These are phyloP conservation scores for Nephrotoma appendiculata DNA, from an alignment of 2,888 invertebrate genomes.

Conservation along the genomic window DNA sequence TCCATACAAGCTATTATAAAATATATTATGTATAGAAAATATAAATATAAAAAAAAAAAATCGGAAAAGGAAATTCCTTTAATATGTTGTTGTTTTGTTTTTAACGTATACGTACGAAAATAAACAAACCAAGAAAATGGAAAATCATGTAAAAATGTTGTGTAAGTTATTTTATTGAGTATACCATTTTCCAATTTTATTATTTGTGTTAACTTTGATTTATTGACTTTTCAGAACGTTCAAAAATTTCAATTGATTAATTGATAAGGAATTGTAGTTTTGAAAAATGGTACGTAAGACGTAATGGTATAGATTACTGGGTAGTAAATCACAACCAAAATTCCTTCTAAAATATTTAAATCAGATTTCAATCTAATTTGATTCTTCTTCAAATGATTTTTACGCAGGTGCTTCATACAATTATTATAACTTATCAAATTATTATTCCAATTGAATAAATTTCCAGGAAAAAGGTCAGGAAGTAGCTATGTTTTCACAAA, in stretches of 20 bases:
- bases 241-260: background rate
- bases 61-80: background rate
- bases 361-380: no score
- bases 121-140: background rate
- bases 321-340: background rate
- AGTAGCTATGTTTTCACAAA: no score
- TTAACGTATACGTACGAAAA: background rate
- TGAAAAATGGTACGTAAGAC: background rate
- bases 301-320: background rate
- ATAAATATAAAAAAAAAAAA: background rate
- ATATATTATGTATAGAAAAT: background rate
- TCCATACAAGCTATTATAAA: background rate
- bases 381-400: no score
- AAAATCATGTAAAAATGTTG: background rate
- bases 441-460: no score
- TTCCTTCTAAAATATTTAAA: background rate
- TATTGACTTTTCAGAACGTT: background rate
- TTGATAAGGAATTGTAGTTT: background rate
- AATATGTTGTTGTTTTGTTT: background rate
- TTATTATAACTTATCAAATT: no score
- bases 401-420: no score
- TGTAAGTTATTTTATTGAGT: background rate
- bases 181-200: background rate
- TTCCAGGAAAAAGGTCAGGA: no score
- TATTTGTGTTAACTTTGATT: background rate